These are phyloP conservation scores for Dynastes grantii DNA, from an alignment of 2,888 invertebrate genomes.

Conservation along the genomic window DNA sequence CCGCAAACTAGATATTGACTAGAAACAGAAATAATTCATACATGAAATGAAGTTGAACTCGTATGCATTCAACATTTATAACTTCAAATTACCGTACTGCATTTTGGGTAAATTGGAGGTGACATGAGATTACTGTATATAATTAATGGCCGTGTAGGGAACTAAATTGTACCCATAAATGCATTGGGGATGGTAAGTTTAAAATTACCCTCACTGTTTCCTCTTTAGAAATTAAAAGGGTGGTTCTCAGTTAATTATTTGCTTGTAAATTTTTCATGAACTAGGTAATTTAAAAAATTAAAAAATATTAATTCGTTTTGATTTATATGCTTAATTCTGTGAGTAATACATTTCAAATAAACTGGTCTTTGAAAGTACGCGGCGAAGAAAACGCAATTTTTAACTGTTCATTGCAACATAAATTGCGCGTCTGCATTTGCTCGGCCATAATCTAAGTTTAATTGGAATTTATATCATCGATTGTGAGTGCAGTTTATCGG, in stretches of 20 bases:
- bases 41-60: constrained; percentile 32
- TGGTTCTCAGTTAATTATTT: background rate
- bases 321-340: too few relatives aligned
- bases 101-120: constrained; percentile 31
- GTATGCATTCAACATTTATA: background rate
- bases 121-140: constrained; percentile 29
- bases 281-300: too few relatives aligned
- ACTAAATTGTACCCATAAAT: background rate
- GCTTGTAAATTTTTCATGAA: too few relatives aligned
- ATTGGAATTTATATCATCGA: constrained; percentile 41
- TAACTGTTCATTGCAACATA: constrained; percentile 8
- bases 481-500: constrained; percentile 39
- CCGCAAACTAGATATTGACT: background rate
- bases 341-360: too few relatives aligned
- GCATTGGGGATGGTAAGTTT: background rate
- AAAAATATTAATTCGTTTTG: too few relatives aligned
- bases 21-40: constrained; percentile 30
- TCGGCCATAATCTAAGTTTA: constrained; percentile 33
- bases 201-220: background rate
- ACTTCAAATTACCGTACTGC: constrained; percentile 33
- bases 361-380: too few relatives aligned
- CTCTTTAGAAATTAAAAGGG: too few relatives aligned
- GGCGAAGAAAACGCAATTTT: background rate
- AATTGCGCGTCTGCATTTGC: constrained; percentile 29
- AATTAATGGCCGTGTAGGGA: constrained; percentile 33